Percentiles rank a stretch among this genome's conserved stretches.
Evolutionary conservation across 2,797 vertebrate species (phyloP).

Genomic region (Urocyon cinereoargenteus): DNA sequence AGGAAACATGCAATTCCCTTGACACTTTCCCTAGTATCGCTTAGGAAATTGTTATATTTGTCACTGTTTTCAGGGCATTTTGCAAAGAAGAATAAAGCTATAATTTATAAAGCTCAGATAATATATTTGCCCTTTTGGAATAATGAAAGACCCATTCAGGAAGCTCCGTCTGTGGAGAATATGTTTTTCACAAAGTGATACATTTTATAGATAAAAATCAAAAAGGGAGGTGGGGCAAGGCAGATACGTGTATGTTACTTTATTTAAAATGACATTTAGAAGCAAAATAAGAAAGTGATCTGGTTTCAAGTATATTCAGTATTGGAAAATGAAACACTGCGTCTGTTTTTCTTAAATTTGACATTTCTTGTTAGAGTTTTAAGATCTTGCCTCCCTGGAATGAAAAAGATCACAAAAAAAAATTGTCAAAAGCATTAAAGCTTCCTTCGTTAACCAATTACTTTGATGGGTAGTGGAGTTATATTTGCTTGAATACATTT

Average conservation of each 20-base stretch:
- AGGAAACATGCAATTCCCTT: background rate
- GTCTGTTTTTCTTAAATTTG: constrained; percentile 61
- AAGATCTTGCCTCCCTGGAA: background rate
- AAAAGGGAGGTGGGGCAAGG: background rate
- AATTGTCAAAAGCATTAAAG: background rate
- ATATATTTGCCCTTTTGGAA: background rate
- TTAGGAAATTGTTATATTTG: background rate
- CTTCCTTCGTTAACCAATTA: background rate
- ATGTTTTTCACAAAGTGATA: constrained; percentile 51
- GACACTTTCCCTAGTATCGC: background rate
- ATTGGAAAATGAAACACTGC: constrained; percentile 44
- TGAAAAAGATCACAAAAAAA: background rate
- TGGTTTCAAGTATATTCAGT: constrained; percentile 16
- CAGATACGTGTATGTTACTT: background rate
- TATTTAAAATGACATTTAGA: constrained; percentile 55
- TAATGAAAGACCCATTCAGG: background rate
- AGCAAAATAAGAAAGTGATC: background rate
- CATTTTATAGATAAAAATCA: constrained; percentile 59
- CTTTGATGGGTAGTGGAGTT: background rate
- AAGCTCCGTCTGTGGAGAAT: background rate
- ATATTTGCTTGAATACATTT: background rate
- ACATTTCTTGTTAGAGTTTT: constrained; percentile 50
- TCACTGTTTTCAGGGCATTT: background rate
- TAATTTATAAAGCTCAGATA: background rate
- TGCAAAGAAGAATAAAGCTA: constrained; percentile 1